Evolutionary conservation across 2,113 vertebrate species (phyloP).

Genomic region (Phoxinus phoxinus): DNA sequence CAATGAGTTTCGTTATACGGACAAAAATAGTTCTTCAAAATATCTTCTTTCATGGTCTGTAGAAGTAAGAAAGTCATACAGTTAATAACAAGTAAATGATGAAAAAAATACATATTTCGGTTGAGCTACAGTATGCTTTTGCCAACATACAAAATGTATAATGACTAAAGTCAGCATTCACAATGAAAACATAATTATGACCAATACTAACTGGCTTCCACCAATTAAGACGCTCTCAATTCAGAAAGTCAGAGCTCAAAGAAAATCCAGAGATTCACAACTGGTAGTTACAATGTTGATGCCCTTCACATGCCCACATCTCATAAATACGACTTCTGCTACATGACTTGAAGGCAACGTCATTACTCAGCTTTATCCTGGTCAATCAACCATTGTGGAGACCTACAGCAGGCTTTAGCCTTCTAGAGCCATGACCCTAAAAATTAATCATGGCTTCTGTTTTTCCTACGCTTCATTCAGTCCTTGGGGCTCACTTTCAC

Average conservation of each 20-base stretch:
- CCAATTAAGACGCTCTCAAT: too few species aligned
- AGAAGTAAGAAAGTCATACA: not conserved
- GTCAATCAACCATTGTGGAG: slow-evolving; percentile 6
- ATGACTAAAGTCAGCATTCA: not conserved
- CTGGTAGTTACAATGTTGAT: not conserved
- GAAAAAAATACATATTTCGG: too few species aligned
- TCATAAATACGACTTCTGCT: not conserved
- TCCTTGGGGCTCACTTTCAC: not conserved
- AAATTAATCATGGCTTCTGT: slow-evolving; percentile 17
- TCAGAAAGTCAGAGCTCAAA: too few species aligned
- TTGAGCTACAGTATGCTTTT: too few species aligned
- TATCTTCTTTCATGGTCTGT: not conserved
- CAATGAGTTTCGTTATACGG: not conserved
- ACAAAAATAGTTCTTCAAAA: not conserved
- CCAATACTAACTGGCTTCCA: not conserved
- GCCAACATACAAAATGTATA: too few species aligned
- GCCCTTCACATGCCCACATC: too few species aligned
- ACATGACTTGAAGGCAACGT: not conserved
- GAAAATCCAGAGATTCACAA: not conserved
- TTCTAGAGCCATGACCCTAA: not conserved
- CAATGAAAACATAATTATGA: not conserved
- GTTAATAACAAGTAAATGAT: too few species aligned
- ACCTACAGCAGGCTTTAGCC: not conserved
- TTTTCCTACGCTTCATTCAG: not conserved
- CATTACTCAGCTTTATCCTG: not conserved